Percentiles rank a stretch among this genome's conserved stretches.
Evolutionary conservation across 2,888 invertebrate genomes (phyloP).

Genomic region (Limnephilus auricula): DNA sequence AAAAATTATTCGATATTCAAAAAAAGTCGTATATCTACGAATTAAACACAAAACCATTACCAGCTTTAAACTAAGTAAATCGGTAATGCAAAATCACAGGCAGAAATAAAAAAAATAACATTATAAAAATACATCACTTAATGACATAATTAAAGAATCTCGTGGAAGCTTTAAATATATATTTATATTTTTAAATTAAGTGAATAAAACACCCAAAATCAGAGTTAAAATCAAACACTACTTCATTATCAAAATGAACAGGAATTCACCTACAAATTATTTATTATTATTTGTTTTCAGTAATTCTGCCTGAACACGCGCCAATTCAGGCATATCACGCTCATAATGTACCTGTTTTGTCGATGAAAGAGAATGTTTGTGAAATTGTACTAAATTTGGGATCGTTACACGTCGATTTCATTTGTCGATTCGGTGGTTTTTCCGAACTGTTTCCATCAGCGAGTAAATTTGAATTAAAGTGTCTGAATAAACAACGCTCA

Average conservation of each 20-base stretch:
- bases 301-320: background rate
- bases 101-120: too few relatives aligned
- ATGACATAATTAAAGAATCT: too few relatives aligned
- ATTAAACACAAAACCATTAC: too few relatives aligned
- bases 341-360: background rate
- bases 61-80: too few relatives aligned
- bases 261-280: background rate
- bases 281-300: background rate
- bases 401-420: background rate
- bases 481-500: slow-evolving; percentile 16
- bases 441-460: slow-evolving; percentile 2
- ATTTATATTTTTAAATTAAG: too few relatives aligned
- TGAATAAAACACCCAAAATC: background rate
- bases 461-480: slow-evolving; percentile 29
- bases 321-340: background rate
- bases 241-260: background rate
- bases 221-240: background rate
- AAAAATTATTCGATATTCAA: too few relatives aligned
- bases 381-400: background rate
- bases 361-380: background rate
- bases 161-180: too few relatives aligned
- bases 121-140: too few relatives aligned
- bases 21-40: too few relatives aligned
- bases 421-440: slow-evolving; percentile 8
- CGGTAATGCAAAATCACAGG: too few relatives aligned